A percentile compares a stretch with the other conserved stretches of the same genome.
These are phyloP conservation scores for Glossosoma conforme DNA, from an alignment of 1,140 invertebrate species.

Conservation along the genomic window DNA sequence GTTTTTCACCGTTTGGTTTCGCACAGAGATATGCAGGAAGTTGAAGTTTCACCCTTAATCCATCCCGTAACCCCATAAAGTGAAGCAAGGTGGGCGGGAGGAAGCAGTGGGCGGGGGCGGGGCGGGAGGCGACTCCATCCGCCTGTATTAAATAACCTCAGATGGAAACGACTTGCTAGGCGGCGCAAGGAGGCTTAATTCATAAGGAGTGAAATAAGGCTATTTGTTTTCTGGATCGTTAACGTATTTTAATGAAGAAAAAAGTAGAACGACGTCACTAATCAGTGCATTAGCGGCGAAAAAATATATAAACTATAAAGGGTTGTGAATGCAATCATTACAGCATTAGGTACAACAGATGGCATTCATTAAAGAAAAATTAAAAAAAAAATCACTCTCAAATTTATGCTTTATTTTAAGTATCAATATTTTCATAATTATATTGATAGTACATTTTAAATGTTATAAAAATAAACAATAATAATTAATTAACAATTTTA, in stretches of 20 bases:
- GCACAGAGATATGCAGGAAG: conserved; percentile 30
- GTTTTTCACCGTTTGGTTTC: too few species aligned
- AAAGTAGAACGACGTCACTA: background rate
- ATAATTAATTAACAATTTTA: too few species aligned
- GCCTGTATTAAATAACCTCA: conserved; percentile 32
- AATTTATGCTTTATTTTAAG: too few species aligned
- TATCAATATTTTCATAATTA: too few species aligned
- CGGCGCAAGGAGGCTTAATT: conserved; percentile 28
- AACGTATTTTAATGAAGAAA: conserved; percentile 30
- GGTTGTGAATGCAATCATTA: too few species aligned
- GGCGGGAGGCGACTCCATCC: conserved; percentile 26
- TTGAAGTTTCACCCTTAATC: conserved; percentile 30
- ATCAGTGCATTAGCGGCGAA: too few species aligned
- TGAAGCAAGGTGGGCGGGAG: conserved; percentile 12
- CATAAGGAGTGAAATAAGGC: conserved; percentile 17
- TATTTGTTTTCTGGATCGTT: conserved; percentile 28
- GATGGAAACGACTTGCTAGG: conserved; percentile 30
- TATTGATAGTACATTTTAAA: too few species aligned
- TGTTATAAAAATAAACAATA: too few species aligned
- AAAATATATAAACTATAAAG: background rate
- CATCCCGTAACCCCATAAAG: conserved; percentile 30
- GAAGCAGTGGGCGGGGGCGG: background rate
- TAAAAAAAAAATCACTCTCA: too few species aligned
- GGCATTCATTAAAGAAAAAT: too few species aligned
- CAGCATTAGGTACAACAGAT: too few species aligned